Evolutionary conservation across 2,888 invertebrate genomes (phyloP).

Genomic region (Lymantria dispar): DNA sequence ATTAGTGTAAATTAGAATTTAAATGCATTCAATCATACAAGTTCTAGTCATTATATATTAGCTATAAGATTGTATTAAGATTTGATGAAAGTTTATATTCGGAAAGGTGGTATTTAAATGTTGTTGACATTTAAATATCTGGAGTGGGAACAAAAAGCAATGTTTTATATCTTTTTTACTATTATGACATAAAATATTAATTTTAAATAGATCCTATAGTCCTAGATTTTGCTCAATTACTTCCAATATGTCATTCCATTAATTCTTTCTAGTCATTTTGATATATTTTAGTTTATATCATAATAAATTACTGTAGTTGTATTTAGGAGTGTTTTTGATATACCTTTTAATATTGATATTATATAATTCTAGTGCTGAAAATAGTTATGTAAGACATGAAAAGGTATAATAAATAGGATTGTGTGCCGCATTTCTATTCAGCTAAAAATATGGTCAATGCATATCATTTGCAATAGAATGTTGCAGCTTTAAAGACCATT

Average conservation of each 20-base stretch:
- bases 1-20: neutral
- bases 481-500: slow-evolving; percentile 10
- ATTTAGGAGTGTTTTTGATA: slow-evolving; percentile 21
- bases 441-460: neutral
- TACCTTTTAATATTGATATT: neutral
- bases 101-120: slow-evolving; percentile 31
- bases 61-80: slow-evolving; percentile 1
- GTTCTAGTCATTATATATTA: neutral
- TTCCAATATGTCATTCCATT: slow-evolving; percentile 38
- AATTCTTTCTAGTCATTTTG: slow-evolving; percentile 33
- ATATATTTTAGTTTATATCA: slow-evolving; percentile 26
- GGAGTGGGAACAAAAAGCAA: slow-evolving; percentile 36
- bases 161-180: slow-evolving; percentile 28
- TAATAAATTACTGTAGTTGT: slow-evolving; percentile 27
- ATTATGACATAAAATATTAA: slow-evolving; percentile 1
- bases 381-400: neutral
- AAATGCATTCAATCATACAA: neutral
- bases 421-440: neutral
- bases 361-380: neutral
- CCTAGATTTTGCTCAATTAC: slow-evolving; percentile 43
- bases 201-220: slow-evolving; percentile 7
- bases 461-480: slow-evolving; percentile 9
- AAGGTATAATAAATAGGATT: neutral
- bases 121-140: slow-evolving; percentile 10
- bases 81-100: slow-evolving; percentile 11